Evolutionary conservation across 2,113 vertebrate genomes (phyloP).

Genomic region (Ia io): DNA sequence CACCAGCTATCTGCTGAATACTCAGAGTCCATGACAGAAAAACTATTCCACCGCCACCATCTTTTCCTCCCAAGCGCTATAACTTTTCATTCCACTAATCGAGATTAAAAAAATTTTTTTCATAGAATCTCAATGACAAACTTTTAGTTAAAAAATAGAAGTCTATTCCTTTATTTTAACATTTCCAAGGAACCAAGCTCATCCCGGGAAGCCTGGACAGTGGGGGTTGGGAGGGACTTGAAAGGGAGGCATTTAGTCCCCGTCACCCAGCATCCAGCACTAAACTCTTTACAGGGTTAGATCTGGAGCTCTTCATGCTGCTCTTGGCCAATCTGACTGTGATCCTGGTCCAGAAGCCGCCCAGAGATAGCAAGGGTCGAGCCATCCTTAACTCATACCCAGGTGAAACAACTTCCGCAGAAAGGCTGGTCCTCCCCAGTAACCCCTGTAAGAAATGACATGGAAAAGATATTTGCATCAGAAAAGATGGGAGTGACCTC

Average conservation of each 20-base stretch:
- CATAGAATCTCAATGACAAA: neutral
- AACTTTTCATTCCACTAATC: neutral
- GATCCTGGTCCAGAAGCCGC: neutral
- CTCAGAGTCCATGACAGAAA: neutral
- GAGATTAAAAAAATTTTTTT: neutral
- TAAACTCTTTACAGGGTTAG: neutral
- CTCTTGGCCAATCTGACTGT: neutral
- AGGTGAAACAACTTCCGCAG: slow-evolving; percentile 93
- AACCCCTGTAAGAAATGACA: slow-evolving; percentile 84
- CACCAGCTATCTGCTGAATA: neutral
- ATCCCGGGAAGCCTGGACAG: neutral
- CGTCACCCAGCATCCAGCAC: neutral
- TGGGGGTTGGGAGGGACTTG: neutral
- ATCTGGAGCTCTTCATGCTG: neutral
- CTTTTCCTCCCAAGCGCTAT: neutral
- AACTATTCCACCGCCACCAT: neutral
- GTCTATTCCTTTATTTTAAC: neutral
- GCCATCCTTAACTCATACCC: slow-evolving; percentile 82
- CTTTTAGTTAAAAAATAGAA: slow-evolving; percentile 62
- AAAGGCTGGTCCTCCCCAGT: slow-evolving; percentile 95
- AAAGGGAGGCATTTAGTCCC: neutral
- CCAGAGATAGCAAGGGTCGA: neutral
- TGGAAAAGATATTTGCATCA: neutral
- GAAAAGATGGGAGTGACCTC: neutral
- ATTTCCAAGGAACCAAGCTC: slow-evolving; percentile 25